Evolutionary conservation across 2,888 invertebrate species (phyloP), one percentile per base, ranked within the genome.

Genomic region (Brassicogethes aeneus): DNA sequence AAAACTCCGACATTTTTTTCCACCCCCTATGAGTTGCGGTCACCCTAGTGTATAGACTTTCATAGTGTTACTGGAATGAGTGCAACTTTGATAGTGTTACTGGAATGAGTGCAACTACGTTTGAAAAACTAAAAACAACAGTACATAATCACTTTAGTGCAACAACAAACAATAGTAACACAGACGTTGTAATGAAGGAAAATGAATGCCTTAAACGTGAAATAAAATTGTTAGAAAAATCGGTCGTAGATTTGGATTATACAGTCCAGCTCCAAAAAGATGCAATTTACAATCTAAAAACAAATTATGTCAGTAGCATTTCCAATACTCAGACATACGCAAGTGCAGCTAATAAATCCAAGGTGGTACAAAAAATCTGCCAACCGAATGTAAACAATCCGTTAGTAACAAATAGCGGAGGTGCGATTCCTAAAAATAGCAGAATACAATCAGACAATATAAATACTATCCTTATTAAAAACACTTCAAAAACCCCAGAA

Each of bases 351-450:
- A 23, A 23, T 23, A 5, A 23, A 23, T 7, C 23, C 23, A 23
- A 23, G 5, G 23, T 23, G 5, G 23, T 10, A 23, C 23, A 23
- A 23, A 23, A 23, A 23, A 23, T 23, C 23, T 23, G 23, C 10
- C 23, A 23, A 23, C 23, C 23, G 23, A 23, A 23, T 23, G 23
- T 23, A 23, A 23, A 23, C 23, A 23, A 23, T 23, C 23, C 23
- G 23, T 23, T 23, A 23, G 23, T 23, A 10, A 23, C 10, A 23
- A 23, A 23, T 10, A 23, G 23, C 23, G 23, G 23, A 7, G 23
- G 23, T 23, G 23, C 23, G 23, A 23, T 23, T 23, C 23, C 23
- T 23, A 23, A 23, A 23, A 23, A 23, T 23, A 23, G 23, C 10
- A 23, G 23, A 23, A 23, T 7, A 23, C 23, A 23, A 23, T 23